Percentiles rank a stretch among this genome's conserved stretches.
Evolutionary conservation across 2,888 invertebrate species (phyloP).

Genomic region (Sepioteuthis lessoniana): DNA sequence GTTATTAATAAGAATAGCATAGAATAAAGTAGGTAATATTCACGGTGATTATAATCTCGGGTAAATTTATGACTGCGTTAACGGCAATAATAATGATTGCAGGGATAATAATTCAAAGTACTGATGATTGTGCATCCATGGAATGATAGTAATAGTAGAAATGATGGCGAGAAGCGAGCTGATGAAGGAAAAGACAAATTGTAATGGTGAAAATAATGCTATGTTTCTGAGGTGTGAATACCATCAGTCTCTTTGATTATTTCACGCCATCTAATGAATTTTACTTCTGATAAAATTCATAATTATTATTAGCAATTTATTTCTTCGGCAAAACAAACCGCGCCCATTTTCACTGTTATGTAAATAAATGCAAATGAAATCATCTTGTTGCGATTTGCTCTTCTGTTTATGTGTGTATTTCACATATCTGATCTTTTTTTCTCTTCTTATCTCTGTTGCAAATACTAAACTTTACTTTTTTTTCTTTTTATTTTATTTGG

Average conservation of each 20-base stretch:
- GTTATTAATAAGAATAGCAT: no score
- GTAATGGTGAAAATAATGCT: background rate
- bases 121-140: background rate
- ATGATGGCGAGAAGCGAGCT: background rate
- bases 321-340: background rate
- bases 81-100: background rate
- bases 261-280: background rate
- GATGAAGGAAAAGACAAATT: background rate
- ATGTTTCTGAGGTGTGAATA: background rate
- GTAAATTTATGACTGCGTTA: background rate
- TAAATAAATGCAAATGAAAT: constrained; percentile 3
- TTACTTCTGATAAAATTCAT: background rate
- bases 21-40: background rate
- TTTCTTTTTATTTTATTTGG: no score
- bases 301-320: background rate
- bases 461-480: no score
- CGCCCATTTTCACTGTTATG: background rate
- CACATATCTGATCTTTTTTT: no score
- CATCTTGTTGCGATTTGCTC: background rate
- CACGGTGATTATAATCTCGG: background rate
- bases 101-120: background rate
- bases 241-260: background rate
- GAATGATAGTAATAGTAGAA: background rate
- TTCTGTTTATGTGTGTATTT: no score
- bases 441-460: no score